Evolutionary conservation across 2,113 vertebrate genomes (phyloP), one percentile per base, ranked within the genome.

Genomic region (Oncorhynchus kisutch): DNA sequence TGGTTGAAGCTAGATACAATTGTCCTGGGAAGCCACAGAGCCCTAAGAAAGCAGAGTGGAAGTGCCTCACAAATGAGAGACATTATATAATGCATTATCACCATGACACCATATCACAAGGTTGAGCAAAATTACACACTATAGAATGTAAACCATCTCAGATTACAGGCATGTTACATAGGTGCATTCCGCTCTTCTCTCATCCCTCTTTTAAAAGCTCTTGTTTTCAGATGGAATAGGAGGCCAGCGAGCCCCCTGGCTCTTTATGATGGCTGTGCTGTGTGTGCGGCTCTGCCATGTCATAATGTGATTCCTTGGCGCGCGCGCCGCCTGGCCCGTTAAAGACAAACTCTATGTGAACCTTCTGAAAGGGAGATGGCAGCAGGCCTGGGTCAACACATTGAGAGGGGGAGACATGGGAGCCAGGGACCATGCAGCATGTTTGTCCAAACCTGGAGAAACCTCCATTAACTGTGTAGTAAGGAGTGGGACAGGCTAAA

Each of bases 281-380:
- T 77, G 86, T 74, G 54, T 51, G 57, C 74, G 39, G 25, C 74
- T 29, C 81, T 76, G 72, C 82, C 77, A 20, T 81, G 76, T 87
- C 77, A 73, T 34, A 73, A 88, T 82, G 84, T 81, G 84, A 90
- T 87, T 78, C 81, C 82, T 87, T 73, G 79, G 86, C 76, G 54
- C 45, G 57, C 71, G 66, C 79, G 39, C 81, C 78, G 71, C 83
- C 78, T n/a, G 66, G 78, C 75, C 82, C 70, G 82, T 75, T 69
- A 73, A 87, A 89, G 80, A 78, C 78, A 80, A 88, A 86, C 86
- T 88, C 76, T 69, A 72, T 24, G 81, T 87, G 87, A 89, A 86
- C 87, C 84, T 86, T 86, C 84, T 84, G 84, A 87, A 88, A 87
- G 82, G 76, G 75, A 73, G 82, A 84, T 88, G 86, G 85, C 78